Base-by-base conservation (phyloP, 2,888 invertebrate genomes). In the Chloromyia formosa region DNA sequence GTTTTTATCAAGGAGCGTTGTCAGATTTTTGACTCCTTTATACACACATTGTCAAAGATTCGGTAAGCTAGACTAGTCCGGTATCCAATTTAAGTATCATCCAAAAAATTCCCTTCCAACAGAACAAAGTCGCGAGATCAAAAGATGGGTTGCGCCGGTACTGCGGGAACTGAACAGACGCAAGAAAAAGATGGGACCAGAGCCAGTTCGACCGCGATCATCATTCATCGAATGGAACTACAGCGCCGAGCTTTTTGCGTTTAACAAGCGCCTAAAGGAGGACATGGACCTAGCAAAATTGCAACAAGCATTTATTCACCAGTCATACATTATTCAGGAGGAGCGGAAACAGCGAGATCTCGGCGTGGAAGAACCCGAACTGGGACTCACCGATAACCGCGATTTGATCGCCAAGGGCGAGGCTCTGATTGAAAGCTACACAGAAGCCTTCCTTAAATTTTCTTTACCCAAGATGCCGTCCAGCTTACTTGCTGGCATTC, bases 211-310 rank as follows among this genome's bases (percentile, higher is more conserved):
- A 27, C 86, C 86, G 0, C 86, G 94, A 77, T 91, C 90, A 27
- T 87, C 88, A 9, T 93, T 88, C 81, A 79, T 92, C n/a, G 94
- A 93, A 81, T 95, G 97, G 97, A 97, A 96, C 82, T 90, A 94
- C 79, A 90, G 92, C 79, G 90, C 94, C 0, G 97, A 97, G 86
- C 78, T 97, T 1, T 96, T 88, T 86, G 94, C 97, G 0, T 97
- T 97, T 87, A 92, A 92, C 10, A 91, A 92, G 81, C 88, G 98
- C 27, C 86, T 97, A 16, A 90, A 92, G 23, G 98, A 98, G 86
- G 89, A 93, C 3, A 94, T 98, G 81, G 88, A 94, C 76, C 85
- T 88, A 0, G 86, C 89, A 20, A 83, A 92, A 16, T 84, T 98
- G 35, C 88, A 91, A 73, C 88, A 88, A 80, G 96, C 96, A 0